Percentiles rank a stretch among this genome's conserved stretches.
phyloP scores from a whole-genome alignment of 2,888 invertebrate species.

The Agrochola lota region DNA sequence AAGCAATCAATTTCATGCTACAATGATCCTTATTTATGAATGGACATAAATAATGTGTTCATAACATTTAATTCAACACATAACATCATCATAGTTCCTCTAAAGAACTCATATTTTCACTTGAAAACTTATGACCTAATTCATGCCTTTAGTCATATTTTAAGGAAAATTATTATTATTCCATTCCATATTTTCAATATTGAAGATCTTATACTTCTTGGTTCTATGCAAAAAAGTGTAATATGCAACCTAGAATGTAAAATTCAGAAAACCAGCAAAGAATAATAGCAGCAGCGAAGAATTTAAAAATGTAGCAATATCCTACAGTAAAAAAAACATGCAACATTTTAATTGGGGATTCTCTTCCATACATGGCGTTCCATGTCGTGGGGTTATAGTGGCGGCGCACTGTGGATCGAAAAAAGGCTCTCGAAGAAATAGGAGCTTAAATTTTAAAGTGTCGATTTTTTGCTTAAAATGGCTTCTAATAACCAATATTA shows the following conservation, averaged over 20 bases:
- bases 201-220: not conserved
- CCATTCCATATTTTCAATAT: not conserved
- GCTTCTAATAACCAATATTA: too few species aligned
- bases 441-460: too few species aligned
- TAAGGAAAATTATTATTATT: constrained; percentile 1
- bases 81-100: not conserved
- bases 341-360: constrained; percentile 42
- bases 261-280: not conserved
- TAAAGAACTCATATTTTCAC: not conserved
- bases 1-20: constrained; percentile 37
- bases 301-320: constrained; percentile 9
- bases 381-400: constrained; percentile 41
- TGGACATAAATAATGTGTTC: constrained; percentile 14
- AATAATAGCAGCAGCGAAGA: too few species aligned
- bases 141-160: not conserved
- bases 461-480: too few species aligned
- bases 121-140: constrained; percentile 5
- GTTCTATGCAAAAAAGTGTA: not conserved
- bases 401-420: constrained; percentile 54
- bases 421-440: too few species aligned
- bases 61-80: not conserved
- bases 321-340: constrained; percentile 12
- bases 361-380: constrained; percentile 34
- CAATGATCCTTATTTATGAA: constrained; percentile 23
- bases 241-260: not conserved